Evolutionary conservation across 2,797 vertebrate genomes (phyloP), one percentile per base, ranked within the genome.

Genomic region (Chrysocyon brachyurus): DNA sequence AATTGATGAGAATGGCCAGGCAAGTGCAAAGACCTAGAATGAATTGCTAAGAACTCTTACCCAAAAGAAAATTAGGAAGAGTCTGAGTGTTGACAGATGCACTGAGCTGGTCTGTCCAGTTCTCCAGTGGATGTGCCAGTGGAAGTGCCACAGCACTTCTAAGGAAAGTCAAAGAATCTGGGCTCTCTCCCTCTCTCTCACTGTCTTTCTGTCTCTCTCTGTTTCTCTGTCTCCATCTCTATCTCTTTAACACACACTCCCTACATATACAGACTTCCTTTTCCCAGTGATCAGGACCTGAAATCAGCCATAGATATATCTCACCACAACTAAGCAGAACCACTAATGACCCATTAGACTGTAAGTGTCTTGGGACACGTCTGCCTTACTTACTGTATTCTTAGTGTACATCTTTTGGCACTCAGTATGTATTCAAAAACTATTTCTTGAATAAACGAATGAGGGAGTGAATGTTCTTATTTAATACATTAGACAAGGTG

Each of bases 151-250:
- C 33, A 87, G 40, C 24, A 57, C 6, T 72, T 77, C 63, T 11
- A 70, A 96, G 57, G 56, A 33, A 90, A 94, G 15, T 85, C 49
- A 72, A 21, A 81, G 33, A 87, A n/a, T 88, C 16, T 82, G 52
- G 57, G 36, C 52, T 84, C 22, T 77, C 52, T 77, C 68, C 33
- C n/a, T 70, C 3, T 77, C 68, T 46, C n/a, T 70, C 3, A 28
- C 12, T 33, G 10, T 63, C 9, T 54, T 3, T 79, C 9, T 19
- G 6, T 77, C 68, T 46, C n/a, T 70, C 3, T 22, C 12, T 33
- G 10, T 63, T 6, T 54, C 2, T 79, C 9, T 19, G 6, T 16
- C 68, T 46, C 28, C 66, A 68, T 33, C 66, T 68, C 66, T 33
- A 0, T 68, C 6, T 52, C 19, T 22, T 12, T 22, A 5, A 0